A percentile compares a stretch with the other conserved stretches of the same genome.
Conservation (phyloP, 1,140 invertebrate genomes). For the Diachasmimorpha longicaudata region DNA sequence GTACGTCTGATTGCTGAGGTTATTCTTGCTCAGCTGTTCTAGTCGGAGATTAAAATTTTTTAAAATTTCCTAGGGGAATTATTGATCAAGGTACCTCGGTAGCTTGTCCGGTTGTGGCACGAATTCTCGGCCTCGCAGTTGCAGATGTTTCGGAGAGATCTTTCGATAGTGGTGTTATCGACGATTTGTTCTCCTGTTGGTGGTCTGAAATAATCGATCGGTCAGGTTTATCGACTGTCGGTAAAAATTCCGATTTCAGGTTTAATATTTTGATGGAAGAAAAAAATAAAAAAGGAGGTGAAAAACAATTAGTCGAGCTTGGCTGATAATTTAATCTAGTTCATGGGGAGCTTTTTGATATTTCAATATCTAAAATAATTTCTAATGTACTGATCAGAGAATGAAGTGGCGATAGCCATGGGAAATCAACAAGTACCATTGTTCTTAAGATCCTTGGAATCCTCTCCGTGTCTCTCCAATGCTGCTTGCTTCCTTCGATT, state of each 20-base stretch:
- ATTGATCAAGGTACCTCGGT: slow-evolving; percentile 54
- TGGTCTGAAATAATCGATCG: neutral
- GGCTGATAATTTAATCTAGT: too few relatives aligned
- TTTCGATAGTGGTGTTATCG: slow-evolving; percentile 38
- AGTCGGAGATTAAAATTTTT: neutral
- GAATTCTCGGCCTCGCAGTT: slow-evolving; percentile 39
- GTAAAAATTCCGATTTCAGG: too few relatives aligned
- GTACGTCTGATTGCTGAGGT: too few relatives aligned
- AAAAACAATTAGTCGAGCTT: too few relatives aligned
- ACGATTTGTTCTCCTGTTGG: slow-evolving; percentile 38
- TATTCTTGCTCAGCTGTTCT: too few relatives aligned
- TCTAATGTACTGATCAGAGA: too few relatives aligned
- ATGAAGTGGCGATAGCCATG: neutral
- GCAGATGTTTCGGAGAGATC: slow-evolving; percentile 16
- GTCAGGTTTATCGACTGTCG: neutral
- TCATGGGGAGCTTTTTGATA: too few relatives aligned
- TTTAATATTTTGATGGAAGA: too few relatives aligned
- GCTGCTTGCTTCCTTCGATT: slow-evolving; percentile 67
- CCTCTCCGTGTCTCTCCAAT: slow-evolving; percentile 54
- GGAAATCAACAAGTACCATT: slow-evolving; percentile 34
- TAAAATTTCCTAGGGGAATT: slow-evolving; percentile 23
- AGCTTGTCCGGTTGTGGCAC: slow-evolving; percentile 42
- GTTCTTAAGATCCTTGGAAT: slow-evolving; percentile 33
- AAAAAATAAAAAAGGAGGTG: too few relatives aligned
- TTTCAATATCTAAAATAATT: too few relatives aligned